Base-by-base conservation (phyloP, 2,888 invertebrate species). In the Scaptomyza flava region DNA sequence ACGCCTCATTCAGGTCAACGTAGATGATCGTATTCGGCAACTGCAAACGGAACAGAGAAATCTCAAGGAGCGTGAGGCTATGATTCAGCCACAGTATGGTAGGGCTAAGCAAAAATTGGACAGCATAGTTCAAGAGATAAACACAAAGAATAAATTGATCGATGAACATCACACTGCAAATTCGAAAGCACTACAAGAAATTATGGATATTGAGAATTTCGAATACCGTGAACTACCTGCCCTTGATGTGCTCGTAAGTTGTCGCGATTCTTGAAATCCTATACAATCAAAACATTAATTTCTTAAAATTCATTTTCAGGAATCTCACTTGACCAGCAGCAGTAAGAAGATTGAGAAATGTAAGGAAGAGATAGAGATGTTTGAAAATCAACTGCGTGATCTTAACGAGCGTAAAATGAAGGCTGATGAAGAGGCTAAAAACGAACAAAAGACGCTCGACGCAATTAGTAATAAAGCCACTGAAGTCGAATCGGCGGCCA, bases 1-100 rank as follows among this genome's bases (percentile, higher is more conserved):
- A 2, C 93, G 93, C 45, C 94, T 91, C 86, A 93, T 96, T 81
- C 95, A 96, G 91, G 94, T 95, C 47, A 95, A 95, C 90, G 94
- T 94, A 1, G 93, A 92, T 11, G 95, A 96, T 85, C 93, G 94
- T 64, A 94, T 94, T 17, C 51, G 57, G 2, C 81, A 81, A 50
- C 46, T 81, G 5, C 59, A 74, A 9, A n/a, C 38, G 6, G 84
- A 80, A 23, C 57, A 69, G 8, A 14, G 20, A 4, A 67, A 34
- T 20, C 14, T 81, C 0, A 20, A 47, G 31, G 65, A 83, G 30
- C 68, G 53, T 12, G 52, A 6, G 0, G 53, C 47, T 9, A 12
- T 7, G 2, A 6, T 84, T 3, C 51, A 81, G 20, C 50, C 45
- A 0, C 63, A 70, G 7, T 76, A 31, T 50, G 23, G 20, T 5